Conservation (phyloP, 2,888 invertebrate genomes). For the Hirtodrosophila confusa region DNA sequence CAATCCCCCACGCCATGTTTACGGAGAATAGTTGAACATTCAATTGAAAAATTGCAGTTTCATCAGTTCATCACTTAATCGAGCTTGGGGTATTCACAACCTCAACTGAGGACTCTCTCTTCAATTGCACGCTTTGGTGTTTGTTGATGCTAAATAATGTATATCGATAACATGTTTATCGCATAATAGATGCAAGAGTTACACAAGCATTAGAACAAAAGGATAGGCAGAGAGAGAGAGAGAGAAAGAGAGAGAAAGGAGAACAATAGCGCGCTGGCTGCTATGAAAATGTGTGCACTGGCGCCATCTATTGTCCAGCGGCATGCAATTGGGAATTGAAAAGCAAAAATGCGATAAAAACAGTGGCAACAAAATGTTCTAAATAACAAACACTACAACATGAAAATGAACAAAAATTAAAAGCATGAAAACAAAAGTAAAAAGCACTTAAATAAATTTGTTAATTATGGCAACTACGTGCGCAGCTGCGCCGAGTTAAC, state of each 20-base stretch:
- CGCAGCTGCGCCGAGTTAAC: conserved; percentile 11
- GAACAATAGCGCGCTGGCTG: conserved; percentile 14
- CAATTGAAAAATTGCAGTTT: too few relatives aligned
- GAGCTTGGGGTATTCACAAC: too few relatives aligned
- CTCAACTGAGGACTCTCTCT: too few relatives aligned
- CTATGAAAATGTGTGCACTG: not conserved
- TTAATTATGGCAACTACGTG: conserved; percentile 34
- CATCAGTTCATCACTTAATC: too few relatives aligned
- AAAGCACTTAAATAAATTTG: conserved; percentile 21
- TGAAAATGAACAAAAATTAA: not conserved
- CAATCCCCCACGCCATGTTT: too few relatives aligned
- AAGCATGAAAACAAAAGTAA: conserved; percentile 9
- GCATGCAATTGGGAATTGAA: conserved; percentile 12
- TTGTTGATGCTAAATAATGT: not conserved
- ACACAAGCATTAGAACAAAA: too few relatives aligned
- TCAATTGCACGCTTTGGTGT: too few relatives aligned
- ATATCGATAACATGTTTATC: not conserved
- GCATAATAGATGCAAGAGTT: too few relatives aligned
- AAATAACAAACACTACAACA: conserved; percentile 11
- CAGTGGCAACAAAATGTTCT: conserved; percentile 3
- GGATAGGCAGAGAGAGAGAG: not conserved
- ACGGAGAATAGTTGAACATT: too few relatives aligned
- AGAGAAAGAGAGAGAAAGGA: not conserved
- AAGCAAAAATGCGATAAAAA: conserved; percentile 8
- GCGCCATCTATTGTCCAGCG: conserved; percentile 34